Percentiles rank a stretch among this genome's conserved stretches.
These are phyloP conservation scores for Ursus arctos DNA, from an alignment of 2,113 vertebrate genomes.

Conservation along the genomic window DNA sequence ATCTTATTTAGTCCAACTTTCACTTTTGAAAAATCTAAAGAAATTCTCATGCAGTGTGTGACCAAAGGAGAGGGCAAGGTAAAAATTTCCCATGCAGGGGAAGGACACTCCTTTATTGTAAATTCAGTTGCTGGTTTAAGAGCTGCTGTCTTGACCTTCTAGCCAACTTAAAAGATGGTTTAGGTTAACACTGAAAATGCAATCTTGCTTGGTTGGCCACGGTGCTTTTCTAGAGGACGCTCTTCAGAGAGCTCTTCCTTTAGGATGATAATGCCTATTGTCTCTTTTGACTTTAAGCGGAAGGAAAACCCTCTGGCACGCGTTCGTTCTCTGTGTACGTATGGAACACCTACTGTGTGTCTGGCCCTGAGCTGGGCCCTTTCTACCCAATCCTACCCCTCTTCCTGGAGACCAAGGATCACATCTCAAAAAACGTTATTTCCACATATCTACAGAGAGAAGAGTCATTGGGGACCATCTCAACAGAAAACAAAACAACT, in stretches of 20 bases:
- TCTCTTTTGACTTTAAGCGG: background rate
- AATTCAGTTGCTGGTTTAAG: slow-evolving; percentile 24
- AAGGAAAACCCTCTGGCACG: background rate
- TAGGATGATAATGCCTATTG: background rate
- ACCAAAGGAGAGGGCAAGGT: slow-evolving; percentile 6
- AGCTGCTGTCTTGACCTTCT: slow-evolving; percentile 41
- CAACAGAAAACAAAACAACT: background rate
- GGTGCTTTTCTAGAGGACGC: background rate
- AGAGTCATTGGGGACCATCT: background rate
- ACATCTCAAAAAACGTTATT: background rate
- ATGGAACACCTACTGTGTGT: background rate
- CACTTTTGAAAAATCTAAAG: slow-evolving; percentile 81
- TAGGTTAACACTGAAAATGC: slow-evolving; percentile 22
- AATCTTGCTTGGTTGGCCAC: background rate
- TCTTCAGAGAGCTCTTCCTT: background rate
- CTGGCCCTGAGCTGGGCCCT: background rate
- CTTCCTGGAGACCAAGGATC: background rate
- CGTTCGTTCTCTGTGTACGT: background rate
- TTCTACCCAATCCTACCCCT: background rate
- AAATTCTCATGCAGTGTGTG: slow-evolving; percentile 68
- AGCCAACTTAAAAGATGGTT: background rate
- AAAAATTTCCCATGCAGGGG: background rate
- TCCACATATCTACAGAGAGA: background rate
- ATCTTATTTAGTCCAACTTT: slow-evolving; percentile 84
- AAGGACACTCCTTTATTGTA: slow-evolving; percentile 31